phyloP scores from a whole-genome alignment of 2,797 vertebrate genomes.

The Delichon dasypus region DNA sequence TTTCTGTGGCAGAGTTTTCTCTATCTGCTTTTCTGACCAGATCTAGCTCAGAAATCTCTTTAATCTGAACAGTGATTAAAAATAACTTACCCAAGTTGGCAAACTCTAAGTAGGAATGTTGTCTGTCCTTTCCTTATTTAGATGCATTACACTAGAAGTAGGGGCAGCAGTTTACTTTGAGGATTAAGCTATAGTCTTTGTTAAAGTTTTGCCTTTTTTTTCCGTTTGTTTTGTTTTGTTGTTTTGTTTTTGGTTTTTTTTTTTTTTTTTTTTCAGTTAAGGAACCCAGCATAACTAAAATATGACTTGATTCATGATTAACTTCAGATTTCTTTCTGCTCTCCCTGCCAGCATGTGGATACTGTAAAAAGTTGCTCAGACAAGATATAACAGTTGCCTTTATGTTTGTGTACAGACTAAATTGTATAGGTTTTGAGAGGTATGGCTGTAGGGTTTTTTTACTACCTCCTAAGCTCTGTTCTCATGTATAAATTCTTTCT shows the following conservation, averaged over 20 bases:
- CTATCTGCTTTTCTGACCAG: not conserved
- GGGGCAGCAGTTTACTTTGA: not conserved
- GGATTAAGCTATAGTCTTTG: not conserved
- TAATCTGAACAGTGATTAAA: not conserved
- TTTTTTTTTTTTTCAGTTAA: not conserved
- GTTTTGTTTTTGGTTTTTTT: too few species aligned
- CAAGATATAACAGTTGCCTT: not conserved
- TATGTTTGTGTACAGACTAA: not conserved
- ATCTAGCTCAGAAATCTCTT: not conserved
- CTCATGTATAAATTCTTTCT: not conserved
- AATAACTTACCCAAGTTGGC: not conserved
- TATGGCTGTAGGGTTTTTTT: not conserved
- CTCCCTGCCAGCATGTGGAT: not conserved
- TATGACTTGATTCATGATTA: not conserved
- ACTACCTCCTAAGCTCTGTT: not conserved
- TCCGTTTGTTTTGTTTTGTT: too few species aligned
- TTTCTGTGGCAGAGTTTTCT: not conserved
- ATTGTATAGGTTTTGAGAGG: not conserved
- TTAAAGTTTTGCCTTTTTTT: not conserved
- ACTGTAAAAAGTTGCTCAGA: not conserved
- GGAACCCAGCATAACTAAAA: not conserved
- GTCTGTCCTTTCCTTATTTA: not conserved
- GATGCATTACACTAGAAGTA: not conserved
- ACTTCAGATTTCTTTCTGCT: not conserved
- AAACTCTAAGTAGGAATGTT: not conserved